These are phyloP conservation scores for Pteruthius melanotis DNA, from an alignment of 2,113 vertebrate genomes.

Conservation along the genomic window DNA sequence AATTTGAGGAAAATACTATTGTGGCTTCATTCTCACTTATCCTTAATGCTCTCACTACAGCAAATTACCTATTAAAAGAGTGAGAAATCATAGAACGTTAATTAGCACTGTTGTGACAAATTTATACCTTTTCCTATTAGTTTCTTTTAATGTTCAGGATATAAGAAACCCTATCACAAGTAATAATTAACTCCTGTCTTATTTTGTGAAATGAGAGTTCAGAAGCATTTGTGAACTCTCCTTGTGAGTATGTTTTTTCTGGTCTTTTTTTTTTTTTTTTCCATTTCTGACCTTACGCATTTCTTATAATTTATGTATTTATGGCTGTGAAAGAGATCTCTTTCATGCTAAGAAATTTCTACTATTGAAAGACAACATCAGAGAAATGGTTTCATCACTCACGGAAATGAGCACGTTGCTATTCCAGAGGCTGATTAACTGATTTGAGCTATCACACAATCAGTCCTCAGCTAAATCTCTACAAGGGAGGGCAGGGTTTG, in stretches of 20 bases:
- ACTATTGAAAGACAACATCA: not conserved
- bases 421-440: not conserved
- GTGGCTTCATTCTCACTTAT: not conserved
- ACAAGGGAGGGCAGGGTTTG: not conserved
- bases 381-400: not conserved
- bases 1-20: conserved; percentile 1
- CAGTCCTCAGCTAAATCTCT: not conserved
- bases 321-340: not conserved
- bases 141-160: conserved; percentile 22
- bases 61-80: conserved; percentile 17
- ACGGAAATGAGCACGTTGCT: not conserved
- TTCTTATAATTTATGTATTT: not conserved
- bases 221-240: not conserved
- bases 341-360: not conserved
- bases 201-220: conserved; percentile 1
- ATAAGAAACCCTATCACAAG: not conserved
- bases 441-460: not conserved
- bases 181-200: conserved; percentile 38
- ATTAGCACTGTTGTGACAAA: conserved; percentile 49
- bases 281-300: not conserved
- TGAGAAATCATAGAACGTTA: not conserved
- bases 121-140: conserved; percentile 13
- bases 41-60: not conserved
- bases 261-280: not conserved
- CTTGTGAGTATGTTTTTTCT: not conserved